These are phyloP conservation scores for Thunnus maccoyii DNA, from an alignment of 2,113 vertebrate species.

Conservation along the genomic window DNA sequence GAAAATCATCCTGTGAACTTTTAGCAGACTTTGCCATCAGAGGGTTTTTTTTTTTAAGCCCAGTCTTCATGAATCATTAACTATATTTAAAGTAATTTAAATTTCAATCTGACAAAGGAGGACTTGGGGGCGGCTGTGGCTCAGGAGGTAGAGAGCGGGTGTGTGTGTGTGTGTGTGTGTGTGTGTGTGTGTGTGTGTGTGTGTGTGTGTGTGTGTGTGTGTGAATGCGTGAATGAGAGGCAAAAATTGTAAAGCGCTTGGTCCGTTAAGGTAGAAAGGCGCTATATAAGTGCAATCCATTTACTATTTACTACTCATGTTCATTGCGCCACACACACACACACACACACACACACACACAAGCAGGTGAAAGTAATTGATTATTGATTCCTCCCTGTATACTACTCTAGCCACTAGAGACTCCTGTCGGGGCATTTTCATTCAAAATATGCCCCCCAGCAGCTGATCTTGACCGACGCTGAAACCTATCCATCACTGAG, in stretches of 20 bases:
- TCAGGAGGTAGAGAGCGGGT: too few species aligned
- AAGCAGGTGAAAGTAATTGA: slow-evolving; percentile 40
- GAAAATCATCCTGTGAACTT: slow-evolving; percentile 7
- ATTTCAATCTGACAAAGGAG: background rate
- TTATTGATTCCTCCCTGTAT: slow-evolving; percentile 56
- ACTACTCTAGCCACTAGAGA: background rate
- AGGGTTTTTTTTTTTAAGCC: background rate
- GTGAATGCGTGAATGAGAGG: too few species aligned
- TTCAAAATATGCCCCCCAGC: slow-evolving; percentile 14
- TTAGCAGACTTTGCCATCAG: background rate
- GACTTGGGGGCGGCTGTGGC: too few species aligned
- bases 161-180: too few species aligned
- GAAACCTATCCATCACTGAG: slow-evolving; percentile 51
- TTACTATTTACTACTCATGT: too few species aligned
- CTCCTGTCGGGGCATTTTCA: slow-evolving; percentile 30
- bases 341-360: background rate
- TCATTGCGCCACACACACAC: background rate
- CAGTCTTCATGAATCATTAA: background rate
- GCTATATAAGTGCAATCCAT: too few species aligned
- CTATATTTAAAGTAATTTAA: background rate
- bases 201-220: too few species aligned
- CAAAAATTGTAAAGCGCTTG: too few species aligned
- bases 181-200: too few species aligned
- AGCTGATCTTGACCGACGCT: slow-evolving; percentile 3
- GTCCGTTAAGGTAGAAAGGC: too few species aligned